phyloP scores from a whole-genome alignment of 2,888 invertebrate genomes.

The Argyra leucocephala region DNA sequence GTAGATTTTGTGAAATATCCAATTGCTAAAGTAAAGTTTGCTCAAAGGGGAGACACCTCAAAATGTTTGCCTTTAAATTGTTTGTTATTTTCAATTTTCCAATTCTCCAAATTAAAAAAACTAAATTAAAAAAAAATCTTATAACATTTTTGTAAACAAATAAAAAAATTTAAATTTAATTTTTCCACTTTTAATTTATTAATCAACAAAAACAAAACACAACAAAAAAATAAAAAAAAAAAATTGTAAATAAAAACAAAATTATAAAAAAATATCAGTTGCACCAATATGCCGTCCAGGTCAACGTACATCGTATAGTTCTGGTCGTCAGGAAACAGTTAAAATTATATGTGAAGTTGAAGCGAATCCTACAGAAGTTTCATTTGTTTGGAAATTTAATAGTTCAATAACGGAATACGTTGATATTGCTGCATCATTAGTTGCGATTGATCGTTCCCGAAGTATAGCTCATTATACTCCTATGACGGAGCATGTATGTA shows the following conservation, averaged over 20 bases:
- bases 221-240: too few relatives aligned
- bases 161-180: too few relatives aligned
- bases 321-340: slow-evolving; percentile 61
- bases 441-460: slow-evolving; percentile 52
- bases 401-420: slow-evolving; percentile 56
- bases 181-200: too few relatives aligned
- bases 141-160: too few relatives aligned
- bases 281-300: slow-evolving; percentile 61
- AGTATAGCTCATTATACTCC: slow-evolving; percentile 62
- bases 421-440: slow-evolving; percentile 56
- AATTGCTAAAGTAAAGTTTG: too few relatives aligned
- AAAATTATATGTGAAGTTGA: slow-evolving; percentile 64
- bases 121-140: too few relatives aligned
- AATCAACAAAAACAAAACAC: too few relatives aligned
- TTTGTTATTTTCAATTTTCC: too few relatives aligned
- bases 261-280: slow-evolving; percentile 43
- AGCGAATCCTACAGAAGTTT: slow-evolving; percentile 60
- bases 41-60: too few relatives aligned
- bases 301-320: slow-evolving; percentile 59
- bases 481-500: slow-evolving; percentile 52
- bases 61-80: too few relatives aligned
- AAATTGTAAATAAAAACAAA: background rate
- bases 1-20: too few relatives aligned
- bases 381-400: slow-evolving; percentile 69
- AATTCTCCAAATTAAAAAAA: too few relatives aligned